These are phyloP conservation scores for Coelopa pilipes DNA, from an alignment of 2,888 invertebrate genomes.

Conservation along the genomic window DNA sequence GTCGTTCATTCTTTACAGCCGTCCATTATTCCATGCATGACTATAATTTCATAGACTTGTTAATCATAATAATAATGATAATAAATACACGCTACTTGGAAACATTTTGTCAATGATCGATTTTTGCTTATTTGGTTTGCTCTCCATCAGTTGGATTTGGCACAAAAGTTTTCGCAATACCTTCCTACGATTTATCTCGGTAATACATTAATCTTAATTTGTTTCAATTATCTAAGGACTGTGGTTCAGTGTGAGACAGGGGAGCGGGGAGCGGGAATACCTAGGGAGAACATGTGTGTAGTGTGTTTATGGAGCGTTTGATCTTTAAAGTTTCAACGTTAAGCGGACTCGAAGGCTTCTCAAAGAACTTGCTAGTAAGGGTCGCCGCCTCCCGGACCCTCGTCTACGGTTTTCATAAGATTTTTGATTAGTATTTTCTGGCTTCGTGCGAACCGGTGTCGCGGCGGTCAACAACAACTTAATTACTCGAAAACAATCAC, in stretches of 20 bases:
- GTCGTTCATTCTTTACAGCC: no score
- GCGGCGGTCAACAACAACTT: neutral
- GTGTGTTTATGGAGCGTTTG: no score
- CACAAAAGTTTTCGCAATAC: slow-evolving; percentile 27
- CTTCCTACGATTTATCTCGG: neutral
- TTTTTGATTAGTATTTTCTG: neutral
- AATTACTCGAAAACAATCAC: neutral
- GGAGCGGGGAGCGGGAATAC: neutral
- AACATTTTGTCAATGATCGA: neutral
- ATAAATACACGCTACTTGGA: neutral
- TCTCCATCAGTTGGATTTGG: slow-evolving; percentile 19
- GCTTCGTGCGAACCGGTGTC: neutral
- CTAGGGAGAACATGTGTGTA: neutral
- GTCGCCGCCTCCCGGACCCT: no score
- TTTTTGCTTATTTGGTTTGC: no score
- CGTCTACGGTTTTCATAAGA: slow-evolving; percentile 10
- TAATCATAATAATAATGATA: neutral
- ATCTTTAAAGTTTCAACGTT: no score
- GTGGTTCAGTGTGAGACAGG: neutral
- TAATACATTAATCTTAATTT: neutral
- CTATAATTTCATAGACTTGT: no score
- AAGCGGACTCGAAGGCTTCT: no score
- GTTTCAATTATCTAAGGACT: neutral
- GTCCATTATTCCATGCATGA: no score
- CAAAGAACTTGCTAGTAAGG: no score